Base-by-base conservation (phyloP, 2,113 vertebrate genomes). In the Pipra filicauda region DNA sequence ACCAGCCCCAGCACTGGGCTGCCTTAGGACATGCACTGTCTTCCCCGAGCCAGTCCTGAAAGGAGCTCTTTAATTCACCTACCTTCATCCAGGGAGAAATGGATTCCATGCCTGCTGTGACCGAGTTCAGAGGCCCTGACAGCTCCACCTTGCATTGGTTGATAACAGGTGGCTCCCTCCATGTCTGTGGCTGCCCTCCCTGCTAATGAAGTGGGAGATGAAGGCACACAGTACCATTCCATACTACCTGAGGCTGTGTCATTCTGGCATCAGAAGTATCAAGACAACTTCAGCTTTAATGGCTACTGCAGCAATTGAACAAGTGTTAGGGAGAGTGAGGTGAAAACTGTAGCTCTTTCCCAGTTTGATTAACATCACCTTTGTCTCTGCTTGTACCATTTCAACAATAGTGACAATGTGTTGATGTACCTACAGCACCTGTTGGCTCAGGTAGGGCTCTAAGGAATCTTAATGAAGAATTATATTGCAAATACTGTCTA, bases 381-480 rank as follows among this genome's bases (percentile, higher is more conserved):
- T 54, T 71, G n/a, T 51, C 62, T 77, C 39, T 62, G 33, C 22
- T 91, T 0, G 0, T 71, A 88, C 27, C 18, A 35, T 67, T 72
- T 84, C 37, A 86, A 33, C 69, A 84, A 33, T 4, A 93, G 44
- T 0, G 0, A 72, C 22, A 66, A 30, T 0, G 2, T 69, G 57
- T 80, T 91, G 52, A 61, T 41, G 33, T 5, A 41, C 13, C 30
- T 73, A n/a, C 48, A 74, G 82, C 75, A 93, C 21, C 66, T 1
- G 2, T 10, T 73, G 75, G 30, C 55, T 86, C 57, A 35, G 16
- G 24, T 21, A 51, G 21, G 43, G 39, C n/a, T 91, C 78, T 58
- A 57, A 82, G 54, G 87, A 89, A 41, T 49, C 62, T 35, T 37
- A 79, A 85, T 62, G 44, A 85, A 93, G 93, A 88, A 43, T 24